Base-by-base conservation (phyloP, 2,797 vertebrate genomes). In the Rousettus madagascariensis region DNA sequence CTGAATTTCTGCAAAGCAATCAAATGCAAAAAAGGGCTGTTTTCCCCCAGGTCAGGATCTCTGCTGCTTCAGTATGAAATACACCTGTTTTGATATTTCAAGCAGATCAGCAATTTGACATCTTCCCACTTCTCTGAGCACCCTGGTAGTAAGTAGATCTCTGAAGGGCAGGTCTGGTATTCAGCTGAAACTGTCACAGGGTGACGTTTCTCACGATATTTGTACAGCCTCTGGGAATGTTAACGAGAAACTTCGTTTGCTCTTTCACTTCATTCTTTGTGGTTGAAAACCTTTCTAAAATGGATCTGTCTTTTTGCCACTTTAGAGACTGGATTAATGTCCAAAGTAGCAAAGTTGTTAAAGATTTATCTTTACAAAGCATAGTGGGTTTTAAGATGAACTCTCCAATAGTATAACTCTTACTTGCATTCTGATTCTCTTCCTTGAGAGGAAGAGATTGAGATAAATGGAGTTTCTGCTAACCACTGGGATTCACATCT, bases 271-370 rank as follows among this genome's bases (percentile, higher is more conserved):
- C 46, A 33, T 49, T 95, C 55, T 95, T 94, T 41, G 78, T 51
- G 63, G 82, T 59, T 91, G 94, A 74, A 96, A 95, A 68, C 30
- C 30, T 94, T 68, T 90, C 63, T 85, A 51, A 96, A 84, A 57
- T 38, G 24, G 55, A 68, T 77, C 66, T 91, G 71, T 74, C 66
- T 61, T 91, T 92, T 88, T 63, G 51, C 41, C 38, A 72, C 68
- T 65, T 69, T 15, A 65, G 83, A 94, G 72, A 55, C 51, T 28
- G 88, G 63, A 59, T 46, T 78, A 69, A 82, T 63, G 65, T n/a
- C 38, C 41, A 13, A 94, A 88, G 68, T 46, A 77, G 30, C n/a
- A 66, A 74, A 38, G n/a, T 78, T 92, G 24, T 8, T 26, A 49
- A 93, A 72, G 43, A 88, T 72, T 30, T 43, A 61, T 90, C 77